Percentiles rank a stretch among this genome's conserved stretches.
Evolutionary conservation across 2,797 vertebrate species (phyloP).

Genomic region (Pteropus rufus): DNA sequence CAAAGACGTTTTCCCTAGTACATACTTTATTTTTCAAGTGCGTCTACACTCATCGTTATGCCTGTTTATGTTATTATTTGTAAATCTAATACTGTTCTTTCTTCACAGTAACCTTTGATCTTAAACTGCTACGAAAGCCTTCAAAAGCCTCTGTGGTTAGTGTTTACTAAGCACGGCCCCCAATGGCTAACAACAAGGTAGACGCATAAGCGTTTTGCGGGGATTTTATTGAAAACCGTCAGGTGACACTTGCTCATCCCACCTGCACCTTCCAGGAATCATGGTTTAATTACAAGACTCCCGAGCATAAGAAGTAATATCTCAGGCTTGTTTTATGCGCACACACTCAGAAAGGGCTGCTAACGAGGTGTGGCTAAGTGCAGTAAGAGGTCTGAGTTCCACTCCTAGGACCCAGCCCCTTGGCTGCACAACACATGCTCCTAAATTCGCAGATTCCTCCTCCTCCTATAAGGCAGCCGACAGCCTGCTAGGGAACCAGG

Average conservation of each 20-base stretch:
- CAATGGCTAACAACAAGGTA: slow-evolving; percentile 49
- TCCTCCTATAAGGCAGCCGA: not conserved
- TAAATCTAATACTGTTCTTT: not conserved
- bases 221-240: slow-evolving; percentile 61
- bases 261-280: slow-evolving; percentile 50
- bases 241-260: not conserved
- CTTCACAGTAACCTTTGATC: not conserved
- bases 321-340: not conserved
- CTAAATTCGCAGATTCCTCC: slow-evolving; percentile 39
- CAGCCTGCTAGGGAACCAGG: not conserved
- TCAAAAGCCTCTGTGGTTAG: slow-evolving; percentile 47
- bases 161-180: slow-evolving; percentile 11
- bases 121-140: slow-evolving; percentile 22
- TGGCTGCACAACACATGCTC: not conserved
- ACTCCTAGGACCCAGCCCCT: not conserved
- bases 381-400: not conserved
- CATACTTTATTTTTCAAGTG: slow-evolving; percentile 51
- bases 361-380: slow-evolving; percentile 29
- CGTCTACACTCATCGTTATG: not conserved
- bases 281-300: not conserved
- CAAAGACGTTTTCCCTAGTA: not conserved
- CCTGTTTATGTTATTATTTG: not conserved
- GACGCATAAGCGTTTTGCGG: slow-evolving; percentile 8
- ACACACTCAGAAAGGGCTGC: not conserved
- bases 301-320: not conserved